Evolutionary conservation across 1,140 invertebrate genomes (phyloP), one percentile per base, ranked within the genome.

Genomic region (Thalassaphorura encarpata): DNA sequence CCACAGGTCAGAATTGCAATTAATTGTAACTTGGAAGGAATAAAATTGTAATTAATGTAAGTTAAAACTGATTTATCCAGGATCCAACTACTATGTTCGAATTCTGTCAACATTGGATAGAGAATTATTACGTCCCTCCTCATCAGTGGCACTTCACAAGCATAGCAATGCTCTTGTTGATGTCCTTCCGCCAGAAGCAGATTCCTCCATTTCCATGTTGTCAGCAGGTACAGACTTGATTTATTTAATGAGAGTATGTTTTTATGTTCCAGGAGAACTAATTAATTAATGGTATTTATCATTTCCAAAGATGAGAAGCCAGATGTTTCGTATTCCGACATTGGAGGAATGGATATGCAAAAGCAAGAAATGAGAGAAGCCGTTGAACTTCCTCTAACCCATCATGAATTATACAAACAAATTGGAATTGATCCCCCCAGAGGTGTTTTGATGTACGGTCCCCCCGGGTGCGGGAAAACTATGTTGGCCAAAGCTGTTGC

Each of bases 401-500:
- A 99, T 72, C 97, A 97, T 69, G 95, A 99, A 73, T 75, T 99
- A n/a, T 99, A 99, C 72, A 90, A 98, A 72, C 96, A 99, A 75
- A 98, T 99, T 71, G 78, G 91, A 71, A 94, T 93, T 70, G 89
- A 93, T 69, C 96, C 97, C 15, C 97, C 97, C 0, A 77, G 95
- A 54, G 96, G 96, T 66, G 96, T 99, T 0, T 78, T 99, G 5
- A 95, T 99, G 90, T 99, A 94, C 72, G 96, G 95, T 13, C 95
- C 96, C 31, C 95, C 96, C 19, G 89, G 92, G 4, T 95, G 91
- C 75, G 93, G 90, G 23, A 94, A 95, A 73, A 99, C 96, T 53
- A 98, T 99, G 96, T 76, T 99, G 62, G 96, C 96, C 39, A 99
- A 98, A 75, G 97, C 96, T 63, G 95, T 99, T 31, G 96, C 95